Evolutionary conservation across 2,888 invertebrate genomes (phyloP), one percentile per base, ranked within the genome.

Genomic region (Helicoverpa assulta): DNA sequence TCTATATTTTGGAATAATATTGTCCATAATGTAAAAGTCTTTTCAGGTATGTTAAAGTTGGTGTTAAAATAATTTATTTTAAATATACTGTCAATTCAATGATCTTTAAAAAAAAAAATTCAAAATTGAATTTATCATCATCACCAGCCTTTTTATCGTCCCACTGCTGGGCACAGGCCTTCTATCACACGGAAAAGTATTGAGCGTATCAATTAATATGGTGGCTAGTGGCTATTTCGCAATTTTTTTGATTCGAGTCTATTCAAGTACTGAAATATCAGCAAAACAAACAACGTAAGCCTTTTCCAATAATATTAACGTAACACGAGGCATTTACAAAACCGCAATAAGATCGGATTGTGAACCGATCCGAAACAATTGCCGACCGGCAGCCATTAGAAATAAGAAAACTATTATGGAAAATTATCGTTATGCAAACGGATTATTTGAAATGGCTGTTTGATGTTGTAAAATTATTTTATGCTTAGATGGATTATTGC

Each of bases 261-360:
- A 47, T 52, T 65, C 18, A 56, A 54, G 29, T 16, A 63, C 43
- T 50, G 66, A 60, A 67, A 66, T 50, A 37, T 47, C 16, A 43
- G 8, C 10, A 21, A 76, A 53, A 76, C 56, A 26, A 59, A 62
- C 50, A 67, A 37, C 74, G 47, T 47, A 78, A 67, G 78, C 78
- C 79, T 64, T 62, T 77, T 88, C 84, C 78, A 78, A 73, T 70
- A 72, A 73, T 76, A 54, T 5, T 68, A 76, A 73, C 81, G 59
- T 77, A 81, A 70, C 73, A 77, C 73, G 26, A 60, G 26, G 69
- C 58, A 66, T 76, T 81, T 81, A 78, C 74, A 80, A 87, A 91
- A 91, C 93, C 92, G 86, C 93, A 92, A 89, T 89, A 85, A 81
- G 87, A 87, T 91, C 87, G 87, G 89, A 91, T 90, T 91, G 91